Conservation (phyloP, 2,888 invertebrate genomes). For the Xestoiulus laeticollis region DNA sequence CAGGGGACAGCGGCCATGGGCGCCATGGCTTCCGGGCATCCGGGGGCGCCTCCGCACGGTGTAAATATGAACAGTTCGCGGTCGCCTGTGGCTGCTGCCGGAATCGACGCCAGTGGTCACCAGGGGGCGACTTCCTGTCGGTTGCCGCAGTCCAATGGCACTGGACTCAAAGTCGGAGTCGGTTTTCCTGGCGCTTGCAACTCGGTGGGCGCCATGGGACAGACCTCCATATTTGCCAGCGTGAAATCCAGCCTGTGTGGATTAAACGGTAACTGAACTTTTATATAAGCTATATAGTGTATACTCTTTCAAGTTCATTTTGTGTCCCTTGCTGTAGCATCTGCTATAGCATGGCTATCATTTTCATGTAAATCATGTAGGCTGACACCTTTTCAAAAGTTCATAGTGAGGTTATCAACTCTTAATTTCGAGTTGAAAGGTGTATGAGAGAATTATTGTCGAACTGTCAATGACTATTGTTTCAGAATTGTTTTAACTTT, state of each 20-base stretch:
- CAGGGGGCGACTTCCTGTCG: slow-evolving; percentile 28
- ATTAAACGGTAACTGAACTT: slow-evolving; percentile 28
- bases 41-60: neutral
- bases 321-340: too few relatives aligned
- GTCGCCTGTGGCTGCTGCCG: neutral
- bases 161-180: slow-evolving; percentile 48
- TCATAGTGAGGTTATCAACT: too few relatives aligned
- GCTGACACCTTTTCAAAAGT: too few relatives aligned
- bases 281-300: too few relatives aligned
- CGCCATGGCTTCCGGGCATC: neutral
- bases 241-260: slow-evolving; percentile 47
- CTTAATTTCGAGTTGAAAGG: too few relatives aligned
- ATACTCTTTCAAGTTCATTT: too few relatives aligned
- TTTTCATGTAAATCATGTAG: too few relatives aligned
- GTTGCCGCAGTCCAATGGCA: slow-evolving; percentile 38
- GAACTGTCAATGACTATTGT: too few relatives aligned
- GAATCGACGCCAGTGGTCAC: neutral
- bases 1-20: neutral
- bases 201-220: slow-evolving; percentile 2
- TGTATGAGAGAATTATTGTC: too few relatives aligned
- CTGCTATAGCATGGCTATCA: too few relatives aligned
- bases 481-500: too few relatives aligned
- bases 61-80: neutral
- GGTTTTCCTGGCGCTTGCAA: slow-evolving; percentile 16
- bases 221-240: slow-evolving; percentile 42